These are phyloP conservation scores for Cecidostiba fungosa DNA, from an alignment of 2,888 invertebrate species.

Conservation along the genomic window DNA sequence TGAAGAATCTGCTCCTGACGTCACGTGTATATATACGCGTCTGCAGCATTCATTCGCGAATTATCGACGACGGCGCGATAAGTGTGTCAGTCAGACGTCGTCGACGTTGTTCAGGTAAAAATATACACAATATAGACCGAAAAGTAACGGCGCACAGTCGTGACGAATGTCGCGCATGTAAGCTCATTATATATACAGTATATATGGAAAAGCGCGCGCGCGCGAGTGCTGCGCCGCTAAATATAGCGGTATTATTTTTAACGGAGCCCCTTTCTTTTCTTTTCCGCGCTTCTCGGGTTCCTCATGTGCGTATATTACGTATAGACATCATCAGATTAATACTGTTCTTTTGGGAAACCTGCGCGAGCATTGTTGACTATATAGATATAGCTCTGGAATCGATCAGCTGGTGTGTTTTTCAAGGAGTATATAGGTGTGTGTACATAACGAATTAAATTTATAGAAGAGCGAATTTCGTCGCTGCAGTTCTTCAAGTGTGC, in stretches of 20 bases:
- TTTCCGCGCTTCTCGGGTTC: not conserved
- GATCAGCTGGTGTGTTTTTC: not conserved
- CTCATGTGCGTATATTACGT: not conserved
- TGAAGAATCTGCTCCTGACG: not conserved
- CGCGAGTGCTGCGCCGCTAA: too few species aligned
- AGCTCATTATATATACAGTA: not conserved
- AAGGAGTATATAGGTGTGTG: too few species aligned
- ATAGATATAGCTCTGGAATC: too few species aligned
- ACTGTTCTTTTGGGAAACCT: too few species aligned
- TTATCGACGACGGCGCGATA: not conserved
- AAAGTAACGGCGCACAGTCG: constrained; percentile 5
- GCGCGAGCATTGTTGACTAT: too few species aligned
- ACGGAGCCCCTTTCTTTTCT: constrained; percentile 45
- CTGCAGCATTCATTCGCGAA: not conserved
- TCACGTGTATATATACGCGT: not conserved
- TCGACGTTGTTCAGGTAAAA: not conserved
- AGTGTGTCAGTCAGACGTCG: constrained; percentile 8
- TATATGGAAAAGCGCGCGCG: constrained; percentile 17
- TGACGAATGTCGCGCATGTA: constrained; percentile 16
- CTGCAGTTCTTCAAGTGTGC: not conserved
- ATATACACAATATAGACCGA: not conserved
- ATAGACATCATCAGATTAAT: too few species aligned
- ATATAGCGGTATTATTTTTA: constrained; percentile 60
- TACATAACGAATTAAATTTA: not conserved
- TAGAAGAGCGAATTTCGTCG: not conserved